These are phyloP conservation scores for Cryptoprocta ferox DNA, from an alignment of 2,797 vertebrate genomes.

Conservation along the genomic window DNA sequence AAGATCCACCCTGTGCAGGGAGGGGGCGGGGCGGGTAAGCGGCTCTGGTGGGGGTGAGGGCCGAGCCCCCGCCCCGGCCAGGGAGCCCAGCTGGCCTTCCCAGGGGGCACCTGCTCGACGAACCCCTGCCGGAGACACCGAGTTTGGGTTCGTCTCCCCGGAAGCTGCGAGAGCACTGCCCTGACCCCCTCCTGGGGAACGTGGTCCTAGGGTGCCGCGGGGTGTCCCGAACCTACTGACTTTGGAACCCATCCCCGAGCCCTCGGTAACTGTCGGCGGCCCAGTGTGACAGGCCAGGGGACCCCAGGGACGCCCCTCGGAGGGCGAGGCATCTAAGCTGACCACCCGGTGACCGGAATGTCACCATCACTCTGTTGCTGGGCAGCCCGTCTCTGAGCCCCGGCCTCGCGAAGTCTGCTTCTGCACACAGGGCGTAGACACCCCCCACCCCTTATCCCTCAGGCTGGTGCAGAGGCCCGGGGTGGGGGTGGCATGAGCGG, in stretches of 20 bases:
- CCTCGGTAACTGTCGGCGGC: neutral
- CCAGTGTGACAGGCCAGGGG: neutral
- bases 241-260: neutral
- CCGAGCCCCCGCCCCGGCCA: neutral
- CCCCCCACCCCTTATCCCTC: rapidly evolving
- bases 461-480: neutral
- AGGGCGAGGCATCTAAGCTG: neutral
- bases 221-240: rapidly evolving
- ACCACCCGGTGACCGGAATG: neutral
- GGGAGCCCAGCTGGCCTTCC: neutral
- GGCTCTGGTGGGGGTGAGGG: rapidly evolving
- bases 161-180: too few relatives aligned
- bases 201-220: rapidly evolving
- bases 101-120: neutral
- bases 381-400: neutral
- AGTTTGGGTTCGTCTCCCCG: neutral
- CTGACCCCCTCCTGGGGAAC: neutral
- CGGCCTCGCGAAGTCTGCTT: neutral
- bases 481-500: rapidly evolving
- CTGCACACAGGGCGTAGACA: rapidly evolving
- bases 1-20: slow-evolving; percentile 94
- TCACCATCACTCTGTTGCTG: rapidly evolving
- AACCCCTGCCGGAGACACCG: rapidly evolving
- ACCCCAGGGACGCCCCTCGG: neutral
- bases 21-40: neutral